Percentiles rank a stretch among this genome's conserved stretches.
Evolutionary conservation across 2,888 invertebrate species (phyloP).

Genomic region (Synanthedon myopaeformis): DNA sequence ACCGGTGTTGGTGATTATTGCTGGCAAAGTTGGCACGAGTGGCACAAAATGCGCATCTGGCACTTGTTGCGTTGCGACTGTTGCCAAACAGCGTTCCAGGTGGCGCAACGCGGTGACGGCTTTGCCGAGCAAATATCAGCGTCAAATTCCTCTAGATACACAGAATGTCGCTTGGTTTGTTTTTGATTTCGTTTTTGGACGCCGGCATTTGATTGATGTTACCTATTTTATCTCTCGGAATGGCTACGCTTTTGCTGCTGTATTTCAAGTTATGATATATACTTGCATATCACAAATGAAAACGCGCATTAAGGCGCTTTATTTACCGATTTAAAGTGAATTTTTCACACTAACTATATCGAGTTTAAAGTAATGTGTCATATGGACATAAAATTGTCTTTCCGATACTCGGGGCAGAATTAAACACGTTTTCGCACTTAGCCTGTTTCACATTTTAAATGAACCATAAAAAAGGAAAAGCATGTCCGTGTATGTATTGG

Average conservation of each 20-base stretch:
- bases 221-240: neutral
- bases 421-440: slow-evolving; percentile 2
- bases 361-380: neutral
- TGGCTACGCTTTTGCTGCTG: too few relatives aligned
- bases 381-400: neutral
- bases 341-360: too few relatives aligned
- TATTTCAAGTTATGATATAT: too few relatives aligned
- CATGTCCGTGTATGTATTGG: slow-evolving; percentile 1
- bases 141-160: slow-evolving; percentile 3
- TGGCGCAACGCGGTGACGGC: slow-evolving; percentile 2
- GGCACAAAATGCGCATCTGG: slow-evolving; percentile 19
- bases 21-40: slow-evolving; percentile 8
- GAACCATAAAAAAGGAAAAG: slow-evolving; percentile 1
- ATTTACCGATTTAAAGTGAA: too few relatives aligned
- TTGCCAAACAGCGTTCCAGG: slow-evolving; percentile 19
- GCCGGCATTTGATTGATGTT: neutral
- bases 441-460: slow-evolving; percentile 3
- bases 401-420: neutral
- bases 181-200: slow-evolving; percentile 3
- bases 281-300: too few relatives aligned
- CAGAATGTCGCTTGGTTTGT: neutral
- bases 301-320: too few relatives aligned
- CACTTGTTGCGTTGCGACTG: slow-evolving; percentile 30
- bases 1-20: slow-evolving; percentile 4
- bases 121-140: slow-evolving; percentile 4